A percentile compares a stretch with the other conserved stretches of the same genome.
Conservation (phyloP, 1,140 invertebrate genomes). For the Whitmania pigra region DNA sequence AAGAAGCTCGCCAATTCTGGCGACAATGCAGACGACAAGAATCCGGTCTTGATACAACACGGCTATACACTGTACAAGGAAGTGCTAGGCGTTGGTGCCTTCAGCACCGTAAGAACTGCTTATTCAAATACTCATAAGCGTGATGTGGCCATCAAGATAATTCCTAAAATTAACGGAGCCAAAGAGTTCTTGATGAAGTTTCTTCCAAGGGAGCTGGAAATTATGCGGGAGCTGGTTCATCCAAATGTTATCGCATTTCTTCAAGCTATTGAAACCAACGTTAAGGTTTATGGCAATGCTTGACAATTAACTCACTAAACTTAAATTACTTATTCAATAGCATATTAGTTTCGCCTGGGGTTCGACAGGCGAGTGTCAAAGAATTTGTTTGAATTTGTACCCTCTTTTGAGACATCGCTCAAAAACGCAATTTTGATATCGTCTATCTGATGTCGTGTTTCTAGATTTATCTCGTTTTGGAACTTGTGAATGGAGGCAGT, state of each 20-base stretch:
- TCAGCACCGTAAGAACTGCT: constrained; percentile 65
- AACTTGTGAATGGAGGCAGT: constrained; percentile 69
- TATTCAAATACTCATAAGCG: constrained; percentile 57
- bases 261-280: constrained; percentile 51
- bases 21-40: neutral
- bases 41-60: neutral
- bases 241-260: constrained; percentile 64
- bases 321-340: too few species aligned
- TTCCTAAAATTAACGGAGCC: constrained; percentile 66
- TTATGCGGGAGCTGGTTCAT: constrained; percentile 60
- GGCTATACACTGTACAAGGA: constrained; percentile 22
- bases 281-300: constrained; percentile 57
- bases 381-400: neutral
- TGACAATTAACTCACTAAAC: neutral
- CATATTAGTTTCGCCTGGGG: too few species aligned
- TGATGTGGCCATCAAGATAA: constrained; percentile 73
- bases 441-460: constrained; percentile 19
- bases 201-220: constrained; percentile 69
- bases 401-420: neutral
- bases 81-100: constrained; percentile 60
- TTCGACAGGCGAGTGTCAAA: neutral
- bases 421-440: neutral
- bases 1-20: neutral
- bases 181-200: constrained; percentile 67
- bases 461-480: constrained; percentile 72